phyloP scores from a whole-genome alignment of 2,113 vertebrate species.

The Oreocharis arfaki region DNA sequence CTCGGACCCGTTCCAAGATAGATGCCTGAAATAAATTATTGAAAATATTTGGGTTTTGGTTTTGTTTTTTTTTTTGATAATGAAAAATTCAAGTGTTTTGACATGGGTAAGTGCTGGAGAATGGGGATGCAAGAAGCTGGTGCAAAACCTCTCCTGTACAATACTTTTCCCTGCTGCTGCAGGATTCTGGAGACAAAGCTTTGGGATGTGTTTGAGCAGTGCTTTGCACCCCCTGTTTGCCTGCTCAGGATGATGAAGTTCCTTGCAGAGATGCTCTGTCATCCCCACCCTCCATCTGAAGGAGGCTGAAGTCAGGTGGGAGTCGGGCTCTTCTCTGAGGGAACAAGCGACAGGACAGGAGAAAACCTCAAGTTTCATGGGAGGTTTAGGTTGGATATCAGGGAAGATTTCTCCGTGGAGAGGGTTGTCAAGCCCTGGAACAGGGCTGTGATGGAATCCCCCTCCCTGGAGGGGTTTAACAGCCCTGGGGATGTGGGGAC shows the following conservation, averaged over 20 bases:
- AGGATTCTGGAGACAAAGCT: not conserved
- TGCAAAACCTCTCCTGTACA: not conserved
- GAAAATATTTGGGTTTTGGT: not conserved
- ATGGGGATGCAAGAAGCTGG: not conserved
- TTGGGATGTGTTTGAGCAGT: not conserved
- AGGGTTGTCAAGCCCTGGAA: not conserved
- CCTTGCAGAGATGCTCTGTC: not conserved
- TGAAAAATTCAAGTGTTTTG: not conserved
- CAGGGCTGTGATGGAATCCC: not conserved
- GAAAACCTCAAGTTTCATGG: not conserved
- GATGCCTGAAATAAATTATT: not conserved
- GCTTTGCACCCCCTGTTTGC: not conserved
- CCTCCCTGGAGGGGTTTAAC: not conserved
- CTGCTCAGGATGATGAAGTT: not conserved
- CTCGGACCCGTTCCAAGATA: accelerated
- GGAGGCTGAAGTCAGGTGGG: accelerated
- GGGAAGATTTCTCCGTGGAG: not conserved
- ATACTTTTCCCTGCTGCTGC: accelerated
- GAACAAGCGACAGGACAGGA: not conserved
- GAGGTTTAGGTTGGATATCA: not conserved
- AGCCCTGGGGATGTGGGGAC: not conserved
- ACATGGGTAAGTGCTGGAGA: not conserved
- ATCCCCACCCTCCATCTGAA: not conserved
- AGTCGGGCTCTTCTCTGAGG: accelerated
- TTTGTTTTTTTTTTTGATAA: not conserved